Base-by-base conservation (phyloP, 2,113 vertebrate species). In the Xyliphius kryptos region DNA sequence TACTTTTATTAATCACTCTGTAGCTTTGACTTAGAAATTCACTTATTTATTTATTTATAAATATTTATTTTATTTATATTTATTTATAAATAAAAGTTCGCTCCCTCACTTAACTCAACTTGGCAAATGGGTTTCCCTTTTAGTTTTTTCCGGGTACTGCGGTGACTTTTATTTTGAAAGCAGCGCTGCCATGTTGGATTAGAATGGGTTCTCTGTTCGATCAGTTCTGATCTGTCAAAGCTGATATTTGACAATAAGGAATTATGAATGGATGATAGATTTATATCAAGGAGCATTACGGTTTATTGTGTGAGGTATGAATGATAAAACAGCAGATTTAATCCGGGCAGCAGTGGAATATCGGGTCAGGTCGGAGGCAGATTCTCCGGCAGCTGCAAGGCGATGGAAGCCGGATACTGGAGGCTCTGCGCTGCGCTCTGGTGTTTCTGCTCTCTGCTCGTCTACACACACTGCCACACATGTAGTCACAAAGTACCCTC, bases 401-500 rank as follows among this genome's bases (percentile, higher is more conserved):
- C 71, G 76, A 87, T 87, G 85, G 84, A 79, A 74, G 67, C 68
- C 56, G 67, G 70, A 52, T 79, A 68, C 66, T 77, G 80, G 53
- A 72, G 70, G 65, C 73, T 71, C 56, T 71, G 68, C 41, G 71
- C 59, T 47, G 77, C 66, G 43, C 61, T 81, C 2, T 16, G 50
- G 77, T 44, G 0, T 74, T 15, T 9, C 81, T 17, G 76, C 67
- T 8, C 79, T 37, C 74, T 83, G 56, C 66, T 68, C 16, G 59
- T 66, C 41, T 37, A 66, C 6, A 79, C 51, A 37, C 76, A 74
- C 69, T 69, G 81, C 57, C 80, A 86, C 47, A 70, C 77, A 54
- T 87, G 84, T 69, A 73, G 54, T n/a, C 85, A 88, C 76, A 74
- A 65, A 72, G 77, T 73, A 14, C 84, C 83, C 1, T 14, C 68